Evolutionary conservation across 2,113 vertebrate species (phyloP).

Genomic region (Rhizomys pruinosus): DNA sequence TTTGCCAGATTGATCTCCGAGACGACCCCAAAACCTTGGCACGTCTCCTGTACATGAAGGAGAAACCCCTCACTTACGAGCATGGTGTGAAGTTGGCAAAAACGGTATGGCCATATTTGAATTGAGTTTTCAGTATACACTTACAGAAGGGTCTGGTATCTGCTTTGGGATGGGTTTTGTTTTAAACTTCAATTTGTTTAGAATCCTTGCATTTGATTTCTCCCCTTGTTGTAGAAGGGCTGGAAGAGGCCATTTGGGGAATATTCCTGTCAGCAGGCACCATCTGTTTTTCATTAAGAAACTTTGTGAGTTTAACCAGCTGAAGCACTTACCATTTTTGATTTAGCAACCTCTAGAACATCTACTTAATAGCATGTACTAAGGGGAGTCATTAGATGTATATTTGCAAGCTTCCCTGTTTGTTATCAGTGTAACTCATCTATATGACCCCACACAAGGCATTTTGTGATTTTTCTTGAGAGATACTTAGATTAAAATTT

Average conservation of each 20-base stretch:
- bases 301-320: constrained; percentile 50
- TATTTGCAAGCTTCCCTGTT: constrained; percentile 41
- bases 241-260: constrained; percentile 30
- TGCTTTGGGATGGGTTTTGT: neutral
- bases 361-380: constrained; percentile 18
- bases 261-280: neutral
- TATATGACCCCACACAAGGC: constrained; percentile 36
- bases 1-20: constrained; percentile 91
- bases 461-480: constrained; percentile 49
- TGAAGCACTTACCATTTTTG: constrained; percentile 12
- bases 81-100: constrained; percentile 93
- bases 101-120: constrained; percentile 85
- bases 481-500: constrained; percentile 37
- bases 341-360: constrained; percentile 38
- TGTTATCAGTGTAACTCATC: constrained; percentile 49
- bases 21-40: constrained; percentile 94
- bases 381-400: neutral
- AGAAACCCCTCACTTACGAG: constrained; percentile 93
- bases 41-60: constrained; percentile 93
- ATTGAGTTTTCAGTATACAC: neutral
- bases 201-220: neutral
- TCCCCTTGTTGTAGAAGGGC: neutral
- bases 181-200: neutral
- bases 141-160: neutral
- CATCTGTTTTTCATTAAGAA: constrained; percentile 58